These are phyloP conservation scores for Phylloscopus trochiloides DNA, from an alignment of 2,113 vertebrate genomes.

Conservation along the genomic window DNA sequence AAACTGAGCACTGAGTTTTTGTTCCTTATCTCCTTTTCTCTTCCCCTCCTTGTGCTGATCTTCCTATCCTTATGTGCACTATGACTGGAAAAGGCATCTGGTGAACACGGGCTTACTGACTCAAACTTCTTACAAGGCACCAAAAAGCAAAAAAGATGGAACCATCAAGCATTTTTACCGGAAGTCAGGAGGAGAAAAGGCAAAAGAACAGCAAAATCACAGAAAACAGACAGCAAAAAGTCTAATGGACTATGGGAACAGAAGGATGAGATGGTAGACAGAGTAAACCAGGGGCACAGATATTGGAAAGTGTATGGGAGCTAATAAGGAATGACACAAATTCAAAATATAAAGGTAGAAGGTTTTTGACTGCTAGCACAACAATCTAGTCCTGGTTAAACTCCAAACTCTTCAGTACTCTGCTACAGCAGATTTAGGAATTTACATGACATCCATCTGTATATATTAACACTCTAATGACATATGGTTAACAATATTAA, in stretches of 20 bases:
- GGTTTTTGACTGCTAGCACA: background rate
- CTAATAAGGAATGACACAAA: background rate
- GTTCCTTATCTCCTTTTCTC: background rate
- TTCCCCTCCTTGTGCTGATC: background rate
- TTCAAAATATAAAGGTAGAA: background rate
- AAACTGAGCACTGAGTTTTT: background rate
- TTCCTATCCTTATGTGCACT: background rate
- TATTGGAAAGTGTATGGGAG: background rate
- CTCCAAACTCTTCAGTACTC: background rate
- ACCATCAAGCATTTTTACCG: background rate
- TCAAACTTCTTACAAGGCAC: background rate
- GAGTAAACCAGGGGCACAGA: fast-evolving
- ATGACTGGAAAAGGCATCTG: background rate
- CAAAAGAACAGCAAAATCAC: background rate
- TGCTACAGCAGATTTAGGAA: background rate
- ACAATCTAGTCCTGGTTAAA: background rate
- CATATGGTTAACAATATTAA: background rate
- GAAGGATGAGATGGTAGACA: background rate
- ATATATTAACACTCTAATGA: background rate
- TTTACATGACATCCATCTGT: background rate
- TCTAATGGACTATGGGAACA: background rate
- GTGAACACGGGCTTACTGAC: background rate
- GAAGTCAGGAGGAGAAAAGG: background rate
- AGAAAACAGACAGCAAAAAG: background rate
- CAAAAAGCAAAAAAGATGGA: background rate